Base-by-base conservation (phyloP, 2,113 vertebrate genomes). In the Rana temporaria region DNA sequence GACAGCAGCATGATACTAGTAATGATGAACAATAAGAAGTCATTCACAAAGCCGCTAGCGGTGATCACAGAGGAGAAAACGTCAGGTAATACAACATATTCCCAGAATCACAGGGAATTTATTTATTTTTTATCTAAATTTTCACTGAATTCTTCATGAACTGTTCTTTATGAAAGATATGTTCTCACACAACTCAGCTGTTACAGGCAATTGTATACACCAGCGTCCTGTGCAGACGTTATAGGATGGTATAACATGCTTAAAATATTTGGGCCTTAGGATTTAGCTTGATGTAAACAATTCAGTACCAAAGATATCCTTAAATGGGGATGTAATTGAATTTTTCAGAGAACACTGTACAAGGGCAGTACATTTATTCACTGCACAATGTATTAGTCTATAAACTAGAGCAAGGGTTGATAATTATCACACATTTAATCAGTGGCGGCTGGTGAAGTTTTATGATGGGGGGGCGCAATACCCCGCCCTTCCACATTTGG, bases 1-100 rank as follows among this genome's bases (percentile, higher is more conserved):
- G 88, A 88, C 1, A 20, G 88, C 48, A 87, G 93, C 15, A 92
- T 90, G 82, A 95, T 99, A 84, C 64, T 99, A 80, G 86, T 85
- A 22, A 96, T 99, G 96, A 94, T 95, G 93, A 93, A 93, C 88
- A 93, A 95, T 89, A 94, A 90, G 85, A 96, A 94, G 90, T 93
- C 90, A 0, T 92, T 93, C 11, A 96, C 93, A 69, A 97, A 95
- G 73, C 92, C 93, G 0, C 90, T 99, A 48, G 92, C 93, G 16
- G 93, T 99, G 75, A 59, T 95, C 87, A 88, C 89, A 68, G 84
- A 82, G 81, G 88, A 59, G 53, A 91, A 87, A 64, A 1, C 84
- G 48, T 86, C 87, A 93, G 94, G 94, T 95, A 86, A 0, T 57
- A 11, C 20, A 14, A 3, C 15, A 1, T 19, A 34, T 20, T 20